Base-by-base conservation (phyloP, 2,113 vertebrate genomes). In the Leuciscus idus region DNA sequence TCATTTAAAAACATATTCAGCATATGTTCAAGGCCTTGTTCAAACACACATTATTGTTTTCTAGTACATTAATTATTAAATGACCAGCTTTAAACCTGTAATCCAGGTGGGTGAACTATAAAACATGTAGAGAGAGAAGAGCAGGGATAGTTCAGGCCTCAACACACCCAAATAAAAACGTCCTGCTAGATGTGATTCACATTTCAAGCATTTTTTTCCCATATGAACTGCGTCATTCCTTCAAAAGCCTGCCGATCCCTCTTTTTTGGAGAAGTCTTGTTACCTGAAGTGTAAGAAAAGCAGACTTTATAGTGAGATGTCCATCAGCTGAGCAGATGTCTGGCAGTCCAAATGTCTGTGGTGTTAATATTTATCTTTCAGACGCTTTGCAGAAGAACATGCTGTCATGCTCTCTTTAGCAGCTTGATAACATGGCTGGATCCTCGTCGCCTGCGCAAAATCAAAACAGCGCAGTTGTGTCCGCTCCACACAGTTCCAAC, bases 191-290 rank as follows among this genome's bases (percentile, higher is more conserved):
- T 26, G 28, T 46, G 68, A 82, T 70, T 52, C 62, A 82, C 46
- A 68, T 82, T 82, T 68, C 26, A 68, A 48, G n/a, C 26, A 33
- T 82, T 43, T 80, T n/a, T n/a, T 66, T 33, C 23, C 78, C 23
- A 62, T 11, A 19, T 57, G 55, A 13, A 57, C 57, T 61, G 33
- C 33, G 55, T 79, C 76, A 59, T 36, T 43, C 23, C 43, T 48
- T 81, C 64, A 48, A 48, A 68, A 26, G 17, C 4, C 62, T 70
- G 26, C 17, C 66, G 1, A 33, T 72, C n/a, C 39, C 50, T 64
- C 43, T 81, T 62, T 30, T 30, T 59, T 82, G 15, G 6, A 39
- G 28, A 82, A 64, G 52, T 39, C 62, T 79, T 6, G 75, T 88
- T 80, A 84, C 85, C 85, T 75, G 52, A 61, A n/a, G 11, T 12